phyloP scores from a whole-genome alignment of 2,113 vertebrate genomes.

The Podarcis muralis region DNA sequence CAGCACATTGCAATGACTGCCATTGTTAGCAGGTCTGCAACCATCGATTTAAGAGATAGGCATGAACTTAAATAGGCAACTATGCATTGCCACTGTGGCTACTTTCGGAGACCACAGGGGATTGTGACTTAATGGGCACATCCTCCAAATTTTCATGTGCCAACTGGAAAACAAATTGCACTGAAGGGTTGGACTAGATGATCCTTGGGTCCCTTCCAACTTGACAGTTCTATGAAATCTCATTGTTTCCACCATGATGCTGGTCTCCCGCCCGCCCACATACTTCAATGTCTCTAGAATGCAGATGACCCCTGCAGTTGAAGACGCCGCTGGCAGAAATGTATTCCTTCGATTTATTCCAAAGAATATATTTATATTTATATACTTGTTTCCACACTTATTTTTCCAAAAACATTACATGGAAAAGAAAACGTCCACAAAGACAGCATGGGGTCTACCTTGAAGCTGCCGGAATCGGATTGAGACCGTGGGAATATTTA shows the following conservation, averaged over 20 bases:
- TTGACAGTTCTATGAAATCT: no score
- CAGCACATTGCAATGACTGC: neutral
- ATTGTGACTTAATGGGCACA: neutral
- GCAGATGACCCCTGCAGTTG: neutral
- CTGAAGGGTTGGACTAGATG: no score
- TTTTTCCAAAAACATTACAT: constrained; percentile 37
- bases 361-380: constrained; percentile 22
- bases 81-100: neutral
- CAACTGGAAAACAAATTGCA: no score
- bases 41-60: no score
- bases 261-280: no score
- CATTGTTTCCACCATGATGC: no score
- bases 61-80: neutral
- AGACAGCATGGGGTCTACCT: constrained; percentile 35
- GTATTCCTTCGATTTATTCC: constrained; percentile 38
- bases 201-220: no score
- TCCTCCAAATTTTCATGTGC: neutral
- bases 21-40: neutral
- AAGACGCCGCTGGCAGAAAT: constrained; percentile 8
- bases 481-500: neutral
- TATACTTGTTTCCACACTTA: constrained; percentile 28
- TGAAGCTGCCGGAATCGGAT: neutral
- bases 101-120: neutral
- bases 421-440: constrained; percentile 9
- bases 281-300: neutral